Base-by-base conservation (phyloP, 2,888 invertebrate species). In the Cryptophagus acutangulus region DNA sequence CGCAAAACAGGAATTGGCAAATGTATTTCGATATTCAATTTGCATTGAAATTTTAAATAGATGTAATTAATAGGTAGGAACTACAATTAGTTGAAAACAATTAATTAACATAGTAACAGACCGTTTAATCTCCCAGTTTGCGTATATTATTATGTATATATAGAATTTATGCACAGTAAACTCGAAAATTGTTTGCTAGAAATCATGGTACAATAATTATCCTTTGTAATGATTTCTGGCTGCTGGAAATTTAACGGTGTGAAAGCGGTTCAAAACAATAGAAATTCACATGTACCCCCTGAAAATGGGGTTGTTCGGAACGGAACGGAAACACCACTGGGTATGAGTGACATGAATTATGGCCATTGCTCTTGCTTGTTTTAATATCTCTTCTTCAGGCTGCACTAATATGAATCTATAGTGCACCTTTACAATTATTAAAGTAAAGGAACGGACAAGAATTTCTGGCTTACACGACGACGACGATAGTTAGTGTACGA, bases 251-350 rank as follows among this genome's bases (percentile, higher is more conserved):
- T 60, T 57, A 61, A 54, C 58, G 59, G 60, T 55, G 58, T 58
- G 63, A 63, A 63, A 64, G 59, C 60, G 49, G 43, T 48, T 49
- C 49, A 49, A 52, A 61, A 66, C 66, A 66, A 66, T 65, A 53
- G 63, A 40, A 56, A 51, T 51, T 52, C 51, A 48, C 46, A 49
- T 47, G 52, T 49, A 42, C 46, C 31, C 31, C 31, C 17, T 20
- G n/a, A 24, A 17, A 20, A 6, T n/a, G n/a, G n/a, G n/a, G n/a
- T n/a, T n/a, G n/a, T n/a, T n/a, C n/a, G n/a, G n/a, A n/a, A n/a
- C n/a, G n/a, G n/a, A n/a, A n/a, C 56, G 58, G 58, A 59, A 55
- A 50, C 54, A 51, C 54, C 55, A 43, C 41, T 41, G 48, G 49
- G 48, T 49, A 54, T 55, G 51, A 58, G 51, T 55, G 55, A 58